Percentiles rank a stretch among this genome's conserved stretches.
phyloP scores from a whole-genome alignment of 2,113 vertebrate species.

The Zootoca vivipara region DNA sequence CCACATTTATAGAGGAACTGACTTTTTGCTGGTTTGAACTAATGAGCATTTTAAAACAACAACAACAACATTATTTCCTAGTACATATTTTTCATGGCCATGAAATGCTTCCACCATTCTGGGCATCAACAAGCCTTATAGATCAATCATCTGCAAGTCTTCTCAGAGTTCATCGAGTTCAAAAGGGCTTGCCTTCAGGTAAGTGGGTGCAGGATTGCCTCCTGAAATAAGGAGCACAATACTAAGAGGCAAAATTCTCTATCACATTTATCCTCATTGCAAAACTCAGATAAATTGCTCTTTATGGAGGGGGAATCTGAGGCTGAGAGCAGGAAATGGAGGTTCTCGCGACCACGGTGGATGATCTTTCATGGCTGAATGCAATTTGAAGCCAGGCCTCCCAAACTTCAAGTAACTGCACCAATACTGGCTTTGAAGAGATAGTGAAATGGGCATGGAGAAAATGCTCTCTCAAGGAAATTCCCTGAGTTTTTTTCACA shows the following conservation, averaged over 20 bases:
- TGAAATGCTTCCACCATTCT: slow-evolving; percentile 21
- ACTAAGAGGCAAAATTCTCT: background rate
- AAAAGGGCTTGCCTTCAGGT: background rate
- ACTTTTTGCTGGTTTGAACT: slow-evolving; percentile 62
- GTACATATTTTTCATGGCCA: slow-evolving; percentile 24
- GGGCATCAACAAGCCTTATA: background rate
- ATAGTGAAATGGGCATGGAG: background rate
- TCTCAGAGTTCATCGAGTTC: background rate
- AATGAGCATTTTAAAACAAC: slow-evolving; percentile 53
- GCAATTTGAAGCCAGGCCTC: background rate
- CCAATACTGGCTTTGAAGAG: slow-evolving; percentile 12
- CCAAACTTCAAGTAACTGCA: background rate
- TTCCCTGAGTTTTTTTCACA: background rate
- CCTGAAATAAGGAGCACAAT: background rate
- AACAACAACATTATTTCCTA: slow-evolving; percentile 48
- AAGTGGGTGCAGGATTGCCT: background rate
- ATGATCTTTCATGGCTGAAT: background rate
- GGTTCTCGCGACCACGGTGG: too few species aligned
- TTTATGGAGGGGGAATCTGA: background rate
- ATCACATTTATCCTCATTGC: background rate
- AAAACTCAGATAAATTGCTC: background rate
- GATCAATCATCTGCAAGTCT: background rate
- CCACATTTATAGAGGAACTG: slow-evolving; percentile 68
- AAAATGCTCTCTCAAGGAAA: slow-evolving; percentile 14
- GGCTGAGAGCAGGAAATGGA: background rate